Base-by-base conservation (phyloP, 2,888 invertebrate species). In the Bimastos eiseni region DNA sequence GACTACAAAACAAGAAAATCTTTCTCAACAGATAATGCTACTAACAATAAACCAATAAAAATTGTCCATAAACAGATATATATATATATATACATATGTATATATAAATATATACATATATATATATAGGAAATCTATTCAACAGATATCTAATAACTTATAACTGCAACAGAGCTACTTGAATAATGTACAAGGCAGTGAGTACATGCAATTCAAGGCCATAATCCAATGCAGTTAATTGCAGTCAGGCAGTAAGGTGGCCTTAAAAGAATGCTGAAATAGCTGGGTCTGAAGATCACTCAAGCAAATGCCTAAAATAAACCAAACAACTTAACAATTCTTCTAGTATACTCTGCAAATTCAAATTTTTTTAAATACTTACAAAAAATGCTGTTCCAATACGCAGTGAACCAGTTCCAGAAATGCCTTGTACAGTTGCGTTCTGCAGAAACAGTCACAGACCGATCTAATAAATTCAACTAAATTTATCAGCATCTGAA, bases 331-430 rank as follows among this genome's bases (percentile, higher is more conserved):
- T 70, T n/a, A 70, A 70, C 70, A 70, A 38, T 90, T 84, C 49
- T 38, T 88, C 34, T 38, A 88, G 30, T 24, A 90, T 11, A 88
- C 36, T n/a, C n/a, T 84, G 36, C 88, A 90, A 36, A 88, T n/a
- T 70, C 38, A 86, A 33, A 90, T 86, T 37, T 33, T 37, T 34
- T 36, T 4, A 21, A 5, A 36, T 34, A 93, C 93, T 97, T 91
- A 96, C 97, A 92, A 99, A 95, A 95, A 98, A 99, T 92, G 97
- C 97, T 84, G 97, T 97, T 44, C 99, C 99, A 89, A 99, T 96
- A 91, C 98, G 96, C n/a, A 99, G 96, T 1, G 99, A 97, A 33
- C 99, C 99, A 30, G 99, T 99, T 90, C 99, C 99, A 92, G 99
- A 99, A 92, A 99, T 97, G n/a, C 97, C 97, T 96, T 98, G 97